These are phyloP conservation scores for Colius striatus DNA, from an alignment of 2,113 vertebrate species.

Conservation along the genomic window DNA sequence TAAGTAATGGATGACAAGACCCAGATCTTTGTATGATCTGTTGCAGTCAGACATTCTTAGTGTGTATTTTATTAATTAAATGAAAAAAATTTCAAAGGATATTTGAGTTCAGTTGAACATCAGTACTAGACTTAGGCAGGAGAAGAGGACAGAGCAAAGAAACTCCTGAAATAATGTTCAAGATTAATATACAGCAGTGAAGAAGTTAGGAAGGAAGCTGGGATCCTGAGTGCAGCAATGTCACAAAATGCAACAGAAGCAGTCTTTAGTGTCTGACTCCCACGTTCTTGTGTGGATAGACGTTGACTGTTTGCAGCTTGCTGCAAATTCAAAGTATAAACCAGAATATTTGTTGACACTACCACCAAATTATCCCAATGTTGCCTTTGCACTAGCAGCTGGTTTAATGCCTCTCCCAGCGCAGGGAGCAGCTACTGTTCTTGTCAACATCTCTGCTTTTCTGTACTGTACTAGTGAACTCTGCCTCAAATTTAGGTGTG, in stretches of 20 bases:
- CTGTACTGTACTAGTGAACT: not conserved
- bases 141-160: not conserved
- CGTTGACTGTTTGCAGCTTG: not conserved
- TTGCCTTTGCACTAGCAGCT: not conserved
- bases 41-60: not conserved
- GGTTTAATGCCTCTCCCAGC: not conserved
- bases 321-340: not conserved
- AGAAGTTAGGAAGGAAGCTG: not conserved
- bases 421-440: not conserved
- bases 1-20: not conserved
- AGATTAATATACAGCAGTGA: not conserved
- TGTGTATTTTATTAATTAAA: not conserved
- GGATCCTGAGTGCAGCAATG: not conserved
- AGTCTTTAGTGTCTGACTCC: not conserved
- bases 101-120: not conserved
- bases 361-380: fast-evolving
- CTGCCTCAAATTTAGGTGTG: not conserved
- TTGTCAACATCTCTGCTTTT: not conserved
- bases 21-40: not conserved
- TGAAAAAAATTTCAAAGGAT: not conserved
- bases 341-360: not conserved
- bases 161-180: not conserved
- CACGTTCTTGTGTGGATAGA: not conserved
- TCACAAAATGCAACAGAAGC: not conserved
- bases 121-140: not conserved